Evolutionary conservation across 53 echinoderm and acorn worm genomes (phyloP), one percentile per base, ranked within the genome.

Genomic region (Glandiceps talaboti): DNA sequence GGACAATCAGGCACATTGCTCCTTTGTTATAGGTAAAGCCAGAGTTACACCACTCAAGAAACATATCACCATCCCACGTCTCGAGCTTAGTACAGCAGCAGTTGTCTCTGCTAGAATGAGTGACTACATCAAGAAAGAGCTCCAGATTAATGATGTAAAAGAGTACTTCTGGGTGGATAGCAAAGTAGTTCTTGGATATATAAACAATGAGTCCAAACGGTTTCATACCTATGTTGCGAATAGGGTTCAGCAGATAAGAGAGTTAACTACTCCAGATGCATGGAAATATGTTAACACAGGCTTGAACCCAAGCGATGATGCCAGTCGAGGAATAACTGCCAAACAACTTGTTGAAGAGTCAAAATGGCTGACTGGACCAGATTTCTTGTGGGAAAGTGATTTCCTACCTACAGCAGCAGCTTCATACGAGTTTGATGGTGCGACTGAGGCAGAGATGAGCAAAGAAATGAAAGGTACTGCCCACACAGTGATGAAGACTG

Each of bases 11-110:
- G 75, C 28, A 1, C 27, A 26, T 26, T 73, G 73, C 26, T 73
- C 14, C 26, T 26, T 73, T 73, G 14, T 73, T n/a, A 82, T 85
- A 10, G 91, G 80, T 0, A 91, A 91, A 73, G 82, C 91, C 1
- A 85, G 85, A 77, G 90, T 87, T 20, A 81, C 82, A 30, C 89
- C 88, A 32, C n/a, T n/a, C n/a, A n/a, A n/a, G n/a, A n/a, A n/a
- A n/a, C n/a, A n/a, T n/a, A n/a, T n/a, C n/a, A n/a, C n/a, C n/a
- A n/a, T 76, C 14, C 76, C 76, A 1, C 1, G 76, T 14, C 26
- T 76, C 30, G 76, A 76, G 26, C 76, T 76, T 1, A n/a, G n/a
- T n/a, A 14, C 26, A 1, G 76, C 76, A 1, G 76, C 76, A 14
- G 76, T 26, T 1, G 1, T 76, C 14, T 76, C 76, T 1, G 76